Evolutionary conservation across 1,140 invertebrate species (phyloP).

Genomic region (Aethina tumida): DNA sequence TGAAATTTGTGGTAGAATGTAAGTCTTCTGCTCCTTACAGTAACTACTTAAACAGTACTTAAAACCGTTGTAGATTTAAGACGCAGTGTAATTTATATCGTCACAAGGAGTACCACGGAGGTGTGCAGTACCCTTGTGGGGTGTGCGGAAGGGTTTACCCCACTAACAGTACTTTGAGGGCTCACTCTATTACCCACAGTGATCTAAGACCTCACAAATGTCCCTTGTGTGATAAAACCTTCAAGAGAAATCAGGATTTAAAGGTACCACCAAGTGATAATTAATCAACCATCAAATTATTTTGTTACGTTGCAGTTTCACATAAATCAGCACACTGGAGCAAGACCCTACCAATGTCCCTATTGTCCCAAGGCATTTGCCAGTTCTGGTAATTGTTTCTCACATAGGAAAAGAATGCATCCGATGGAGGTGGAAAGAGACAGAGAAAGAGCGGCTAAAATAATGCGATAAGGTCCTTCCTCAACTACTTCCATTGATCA

Average conservation of each 20-base stretch:
- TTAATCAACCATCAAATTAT: not conserved
- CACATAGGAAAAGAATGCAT: constrained; percentile 64
- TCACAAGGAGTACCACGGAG: constrained; percentile 56
- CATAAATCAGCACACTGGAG: constrained; percentile 71
- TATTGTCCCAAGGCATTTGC: constrained; percentile 73
- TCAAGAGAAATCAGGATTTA: constrained; percentile 64
- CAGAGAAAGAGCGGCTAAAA: constrained; percentile 28
- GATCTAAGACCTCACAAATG: constrained; percentile 59
- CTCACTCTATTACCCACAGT: constrained; percentile 63
- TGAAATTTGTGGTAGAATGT: constrained; percentile 60
- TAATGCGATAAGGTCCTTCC: constrained; percentile 29
- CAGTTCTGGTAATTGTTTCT: constrained; percentile 67
- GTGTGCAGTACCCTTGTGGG: constrained; percentile 52
- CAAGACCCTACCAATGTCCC: constrained; percentile 68
- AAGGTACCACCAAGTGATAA: constrained; percentile 39
- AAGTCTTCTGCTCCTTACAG: constrained; percentile 34
- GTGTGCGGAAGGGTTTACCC: constrained; percentile 61
- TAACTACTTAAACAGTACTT: constrained; percentile 1
- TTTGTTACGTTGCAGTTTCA: constrained; percentile 46
- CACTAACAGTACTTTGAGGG: constrained; percentile 56
- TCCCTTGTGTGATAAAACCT: constrained; percentile 60
- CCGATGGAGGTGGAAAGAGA: constrained; percentile 38
- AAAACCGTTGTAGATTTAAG: constrained; percentile 46
- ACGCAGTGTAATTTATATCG: constrained; percentile 53
- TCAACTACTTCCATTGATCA: too few relatives aligned